Evolutionary conservation across 2,797 vertebrate species (phyloP).

Genomic region (Harpagifer antarcticus): DNA sequence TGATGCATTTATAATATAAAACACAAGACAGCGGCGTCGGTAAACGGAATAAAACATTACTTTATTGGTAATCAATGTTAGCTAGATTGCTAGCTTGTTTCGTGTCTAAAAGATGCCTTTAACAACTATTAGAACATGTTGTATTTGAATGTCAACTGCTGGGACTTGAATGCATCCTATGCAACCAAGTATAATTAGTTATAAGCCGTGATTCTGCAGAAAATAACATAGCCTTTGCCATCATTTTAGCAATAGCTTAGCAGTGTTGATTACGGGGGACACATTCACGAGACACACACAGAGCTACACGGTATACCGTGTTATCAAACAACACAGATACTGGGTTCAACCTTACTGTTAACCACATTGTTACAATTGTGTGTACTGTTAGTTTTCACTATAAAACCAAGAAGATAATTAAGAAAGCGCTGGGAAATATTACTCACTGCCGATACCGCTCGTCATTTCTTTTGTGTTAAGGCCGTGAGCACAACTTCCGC

Average conservation of each 20-base stretch:
- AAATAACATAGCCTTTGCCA: neutral
- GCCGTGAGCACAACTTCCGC: slow-evolving; percentile 64
- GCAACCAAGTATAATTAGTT: fast-evolving
- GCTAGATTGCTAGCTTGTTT: slow-evolving; percentile 8
- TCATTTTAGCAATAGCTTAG: slow-evolving; percentile 44
- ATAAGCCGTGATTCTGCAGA: fast-evolving
- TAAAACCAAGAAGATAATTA: fast-evolving
- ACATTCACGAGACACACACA: slow-evolving; percentile 68
- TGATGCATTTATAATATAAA: neutral
- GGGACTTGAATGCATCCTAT: fast-evolving
- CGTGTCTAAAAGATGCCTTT: neutral
- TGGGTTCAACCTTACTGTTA: fast-evolving
- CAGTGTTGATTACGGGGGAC: slow-evolving; percentile 63
- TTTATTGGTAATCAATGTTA: slow-evolving; percentile 11
- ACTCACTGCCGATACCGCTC: slow-evolving; percentile 93
- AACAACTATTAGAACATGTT: neutral
- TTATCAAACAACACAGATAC: neutral
- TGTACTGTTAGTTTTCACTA: fast-evolving
- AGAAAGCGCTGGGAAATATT: slow-evolving; percentile 26
- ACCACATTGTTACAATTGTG: fast-evolving
- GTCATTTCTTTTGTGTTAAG: slow-evolving; percentile 86
- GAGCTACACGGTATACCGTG: neutral
- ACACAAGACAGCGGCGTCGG: fast-evolving
- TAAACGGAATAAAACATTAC: fast-evolving
- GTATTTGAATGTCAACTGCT: neutral